A percentile compares a stretch with the other conserved stretches of the same genome.
Evolutionary conservation across 2,797 vertebrate species (phyloP).

Genomic region (Discoglossus pictus): DNA sequence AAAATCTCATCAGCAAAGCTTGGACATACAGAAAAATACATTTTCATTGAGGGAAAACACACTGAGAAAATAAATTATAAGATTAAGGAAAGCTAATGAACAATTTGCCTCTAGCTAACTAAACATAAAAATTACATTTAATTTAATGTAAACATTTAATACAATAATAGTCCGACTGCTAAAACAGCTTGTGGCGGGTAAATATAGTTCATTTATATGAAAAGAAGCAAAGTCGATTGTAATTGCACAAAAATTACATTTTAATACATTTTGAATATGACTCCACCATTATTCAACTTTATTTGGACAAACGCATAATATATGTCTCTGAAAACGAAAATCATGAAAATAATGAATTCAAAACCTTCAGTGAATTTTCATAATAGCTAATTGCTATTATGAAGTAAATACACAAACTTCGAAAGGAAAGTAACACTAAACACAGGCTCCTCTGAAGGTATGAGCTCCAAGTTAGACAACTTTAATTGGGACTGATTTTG

Average conservation of each 20-base stretch:
- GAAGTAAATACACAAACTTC: too few species aligned
- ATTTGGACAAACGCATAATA: not conserved
- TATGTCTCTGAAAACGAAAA: too few species aligned
- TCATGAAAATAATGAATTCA: too few species aligned
- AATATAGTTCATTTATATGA: not conserved
- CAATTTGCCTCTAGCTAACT: conserved; percentile 18
- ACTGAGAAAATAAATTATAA: conserved; percentile 34
- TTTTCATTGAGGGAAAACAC: too few species aligned
- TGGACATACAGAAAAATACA: too few species aligned
- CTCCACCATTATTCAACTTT: not conserved
- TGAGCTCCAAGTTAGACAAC: too few species aligned
- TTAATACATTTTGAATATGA: not conserved
- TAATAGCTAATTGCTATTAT: too few species aligned
- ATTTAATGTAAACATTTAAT: conserved; percentile 5
- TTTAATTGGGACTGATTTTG: too few species aligned
- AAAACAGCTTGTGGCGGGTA: conserved; percentile 14
- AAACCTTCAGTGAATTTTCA: too few species aligned
- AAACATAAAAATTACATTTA: conserved; percentile 15
- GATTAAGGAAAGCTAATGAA: conserved; percentile 20
- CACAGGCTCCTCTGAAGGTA: too few species aligned
- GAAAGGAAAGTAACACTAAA: too few species aligned
- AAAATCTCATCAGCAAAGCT: too few species aligned
- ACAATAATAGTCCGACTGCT: not conserved
- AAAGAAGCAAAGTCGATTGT: not conserved
- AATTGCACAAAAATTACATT: not conserved